These are phyloP conservation scores for Nasua narica DNA, from an alignment of 2,797 vertebrate genomes.

Conservation along the genomic window DNA sequence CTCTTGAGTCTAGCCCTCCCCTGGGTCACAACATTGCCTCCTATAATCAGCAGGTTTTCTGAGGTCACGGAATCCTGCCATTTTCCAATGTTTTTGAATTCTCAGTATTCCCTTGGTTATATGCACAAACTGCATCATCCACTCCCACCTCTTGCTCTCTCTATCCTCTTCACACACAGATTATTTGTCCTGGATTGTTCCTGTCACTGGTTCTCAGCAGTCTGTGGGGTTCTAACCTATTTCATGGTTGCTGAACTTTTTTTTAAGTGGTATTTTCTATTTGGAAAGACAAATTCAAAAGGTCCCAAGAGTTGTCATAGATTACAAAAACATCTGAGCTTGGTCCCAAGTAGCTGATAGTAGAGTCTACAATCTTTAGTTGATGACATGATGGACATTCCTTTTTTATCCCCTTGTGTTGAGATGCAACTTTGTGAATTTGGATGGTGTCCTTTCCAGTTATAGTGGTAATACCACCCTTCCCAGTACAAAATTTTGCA, in stretches of 20 bases:
- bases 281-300: slow-evolving; percentile 31
- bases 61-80: background rate
- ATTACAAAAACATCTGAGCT: background rate
- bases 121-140: background rate
- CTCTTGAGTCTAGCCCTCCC: background rate
- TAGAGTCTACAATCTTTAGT: background rate
- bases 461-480: background rate
- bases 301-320: background rate
- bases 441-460: background rate
- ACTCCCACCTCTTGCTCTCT: background rate
- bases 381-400: background rate
- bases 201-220: background rate
- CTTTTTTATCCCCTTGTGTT: background rate
- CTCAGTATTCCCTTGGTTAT: background rate
- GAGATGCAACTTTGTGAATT: background rate
- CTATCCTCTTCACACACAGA: background rate
- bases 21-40: background rate
- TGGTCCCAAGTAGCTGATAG: background rate
- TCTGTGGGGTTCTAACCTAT: background rate
- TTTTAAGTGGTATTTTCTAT: slow-evolving; percentile 39
- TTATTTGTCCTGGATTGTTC: background rate
- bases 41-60: background rate
- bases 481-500: background rate
- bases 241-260: slow-evolving; percentile 17
- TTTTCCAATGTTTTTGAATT: background rate